Evolutionary conservation across 64 coral and sea anemone genomes (phyloP), one percentile per base, ranked within the genome.

Genomic region (Montipora cactus): DNA sequence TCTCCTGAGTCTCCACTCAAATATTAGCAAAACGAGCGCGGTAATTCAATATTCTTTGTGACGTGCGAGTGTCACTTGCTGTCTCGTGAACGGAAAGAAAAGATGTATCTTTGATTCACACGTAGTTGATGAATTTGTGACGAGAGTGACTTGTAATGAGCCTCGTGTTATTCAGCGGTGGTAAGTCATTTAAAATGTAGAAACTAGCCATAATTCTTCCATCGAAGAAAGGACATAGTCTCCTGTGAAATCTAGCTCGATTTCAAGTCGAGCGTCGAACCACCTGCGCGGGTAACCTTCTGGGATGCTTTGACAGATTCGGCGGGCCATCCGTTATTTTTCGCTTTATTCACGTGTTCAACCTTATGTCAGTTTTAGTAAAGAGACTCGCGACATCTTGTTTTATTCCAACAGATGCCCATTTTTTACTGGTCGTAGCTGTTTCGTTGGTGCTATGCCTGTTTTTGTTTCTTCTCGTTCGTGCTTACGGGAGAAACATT

Each of bases 251-350:
- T 55, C 52, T 55, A 55, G 52, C 62, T 13, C 11, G 15, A 67
- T 9, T 12, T 13, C 12, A 15, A 13, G 37, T 37, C 37, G 37
- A 37, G 37, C 37, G 11, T 28, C 13, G 74, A 46, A 16, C 81
- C 81, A 84, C 81, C 81, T 72, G 82, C 82, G 8, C 10, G 64
- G 11, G 2, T 44, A 71, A 86, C 19, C 15, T 86, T 86, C 66
- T 28, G 66, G 18, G 66, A 67, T 16, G 59, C 67, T 84, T 84
- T 7, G 47, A 67, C 44, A 12, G 61, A 49, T 86, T 86, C 66
- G 18, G 82, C 82, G 82, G 44, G 62, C 58, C 11, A 68, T 49
- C 18, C 15, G 76, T 50, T 78, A 46, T 50, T 78, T 57, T 86
- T 86, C 66, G 66, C 44, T 23, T 21, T 3, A 19, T 86, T 71